Percentiles rank a stretch among this genome's conserved stretches.
Conservation (phyloP, 2,888 invertebrate species). For the Hololepta plana region DNA sequence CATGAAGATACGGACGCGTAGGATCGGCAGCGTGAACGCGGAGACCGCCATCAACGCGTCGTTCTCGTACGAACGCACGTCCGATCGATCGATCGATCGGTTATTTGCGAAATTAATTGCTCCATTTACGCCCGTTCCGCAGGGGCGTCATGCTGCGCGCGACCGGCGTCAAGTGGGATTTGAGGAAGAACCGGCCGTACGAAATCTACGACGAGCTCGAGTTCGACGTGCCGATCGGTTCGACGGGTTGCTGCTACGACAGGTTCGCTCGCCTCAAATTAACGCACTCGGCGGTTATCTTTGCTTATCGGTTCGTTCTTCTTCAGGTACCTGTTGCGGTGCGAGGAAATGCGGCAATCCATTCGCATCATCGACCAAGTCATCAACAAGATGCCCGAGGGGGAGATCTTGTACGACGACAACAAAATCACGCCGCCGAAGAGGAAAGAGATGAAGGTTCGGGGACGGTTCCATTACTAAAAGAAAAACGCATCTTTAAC, state of each 20-base stretch:
- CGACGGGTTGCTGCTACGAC: constrained; percentile 72
- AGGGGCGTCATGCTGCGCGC: constrained; percentile 63
- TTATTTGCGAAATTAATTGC: no score
- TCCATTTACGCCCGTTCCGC: no score
- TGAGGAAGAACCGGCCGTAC: constrained; percentile 66
- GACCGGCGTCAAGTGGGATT: constrained; percentile 75
- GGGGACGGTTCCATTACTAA: no score
- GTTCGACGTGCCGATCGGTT: constrained; percentile 69
- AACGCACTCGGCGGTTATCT: not conserved
- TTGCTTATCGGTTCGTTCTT: not conserved
- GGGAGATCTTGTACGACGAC: constrained; percentile 64
- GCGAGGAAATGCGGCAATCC: constrained; percentile 60
- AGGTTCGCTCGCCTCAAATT: constrained; percentile 25
- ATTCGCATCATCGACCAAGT: constrained; percentile 63
- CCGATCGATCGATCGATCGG: constrained; percentile 4
- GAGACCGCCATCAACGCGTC: constrained; percentile 62
- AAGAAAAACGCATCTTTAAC: no score
- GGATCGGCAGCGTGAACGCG: constrained; percentile 52
- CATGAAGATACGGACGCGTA: constrained; percentile 50
- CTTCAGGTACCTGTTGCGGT: constrained; percentile 38
- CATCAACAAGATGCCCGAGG: constrained; percentile 64
- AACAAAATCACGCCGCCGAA: constrained; percentile 57
- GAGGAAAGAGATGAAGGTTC: constrained; percentile 59
- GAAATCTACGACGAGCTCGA: constrained; percentile 68
- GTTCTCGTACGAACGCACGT: constrained; percentile 37